Evolutionary conservation across 2,797 vertebrate genomes (phyloP).

Genomic region (Dallia pectoralis): DNA sequence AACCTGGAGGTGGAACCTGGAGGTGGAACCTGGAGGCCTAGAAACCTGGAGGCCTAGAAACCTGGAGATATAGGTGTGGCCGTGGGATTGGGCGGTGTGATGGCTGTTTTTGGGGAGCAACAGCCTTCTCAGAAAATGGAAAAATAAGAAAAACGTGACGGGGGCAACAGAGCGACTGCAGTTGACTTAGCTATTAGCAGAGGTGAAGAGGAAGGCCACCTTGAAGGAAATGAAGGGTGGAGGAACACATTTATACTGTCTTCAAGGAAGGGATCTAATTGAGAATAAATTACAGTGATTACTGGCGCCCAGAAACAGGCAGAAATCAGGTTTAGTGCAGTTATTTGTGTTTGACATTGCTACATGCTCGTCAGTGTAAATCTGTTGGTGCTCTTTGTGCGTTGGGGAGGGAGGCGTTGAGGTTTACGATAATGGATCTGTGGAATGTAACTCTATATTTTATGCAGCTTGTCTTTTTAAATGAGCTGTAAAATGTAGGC

Average conservation of each 20-base stretch:
- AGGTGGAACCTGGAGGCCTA: not conserved
- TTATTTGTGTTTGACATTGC: not conserved
- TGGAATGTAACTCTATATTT: constrained; percentile 51
- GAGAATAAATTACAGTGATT: constrained; percentile 70
- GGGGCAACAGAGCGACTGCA: constrained; percentile 2
- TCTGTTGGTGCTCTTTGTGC: constrained; percentile 19
- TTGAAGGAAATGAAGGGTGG: constrained; percentile 64
- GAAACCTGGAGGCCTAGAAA: not conserved
- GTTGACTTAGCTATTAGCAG: constrained; percentile 39
- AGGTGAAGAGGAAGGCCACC: constrained; percentile 63
- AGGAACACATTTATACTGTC: constrained; percentile 63
- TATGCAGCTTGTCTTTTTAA: constrained; percentile 57
- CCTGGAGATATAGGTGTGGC: not conserved
- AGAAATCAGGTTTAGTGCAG: constrained; percentile 55
- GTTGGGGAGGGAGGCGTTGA: constrained; percentile 14
- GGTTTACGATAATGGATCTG: constrained; percentile 44
- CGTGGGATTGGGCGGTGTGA: not conserved
- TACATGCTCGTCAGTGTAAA: constrained; percentile 10
- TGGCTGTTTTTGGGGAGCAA: not conserved
- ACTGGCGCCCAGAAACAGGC: constrained; percentile 55
- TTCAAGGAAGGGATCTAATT: constrained; percentile 55
- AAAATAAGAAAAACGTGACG: not conserved
- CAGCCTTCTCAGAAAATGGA: not conserved
- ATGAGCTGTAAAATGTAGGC: constrained; percentile 70
- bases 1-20: not conserved